Base-by-base conservation (phyloP, 2,113 vertebrate genomes). In the Odontophorus gujanensis region DNA sequence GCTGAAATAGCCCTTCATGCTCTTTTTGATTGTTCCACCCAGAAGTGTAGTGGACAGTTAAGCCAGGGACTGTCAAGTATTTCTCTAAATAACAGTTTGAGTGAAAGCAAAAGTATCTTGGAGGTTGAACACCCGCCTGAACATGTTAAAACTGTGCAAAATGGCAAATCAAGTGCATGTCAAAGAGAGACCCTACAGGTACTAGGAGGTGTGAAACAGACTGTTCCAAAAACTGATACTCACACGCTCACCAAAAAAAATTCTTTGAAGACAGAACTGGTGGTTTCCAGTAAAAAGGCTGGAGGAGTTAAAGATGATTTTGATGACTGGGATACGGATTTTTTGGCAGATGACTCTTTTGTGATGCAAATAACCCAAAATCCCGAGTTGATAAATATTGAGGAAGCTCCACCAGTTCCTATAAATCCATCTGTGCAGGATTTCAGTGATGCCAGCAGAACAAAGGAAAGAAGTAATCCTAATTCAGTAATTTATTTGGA, bases 1-100 rank as follows among this genome's bases (percentile, higher is more conserved):
- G 95, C 94, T 87, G 99, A 99, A 97, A 97, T 97, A 42, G 98
- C 98, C 73, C 97, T 99, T n/a, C 98, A 78, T 74, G 98, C 98
- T 45, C 97, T 99, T 95, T 99, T 99, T 94, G 99, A 99, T 97
- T 98, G 96, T 75, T 98, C 99, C 43, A 99, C 99, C 61, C 99
- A 99, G 95, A 97, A 93, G 48, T 95, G 97, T 92, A 98, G 97
- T 7, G 98, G 98, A 16, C 96, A 81, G 28, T 89, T 99, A 48
- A 99, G 99, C 88, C 98, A 98, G 91, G 91, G 82, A 63, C 94
- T 98, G 7, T 95, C 96, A 9, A 79, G 69, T 87, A 59, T 69
- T 82, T 85, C 95, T 82, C 73, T 95, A 77, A 97, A 91, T 69
- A 95, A 67, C 4, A 85, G 38, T 81, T 82, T 86, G 47, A 75